phyloP scores from a whole-genome alignment of 2,888 invertebrate species.

The Ophraella communa region DNA sequence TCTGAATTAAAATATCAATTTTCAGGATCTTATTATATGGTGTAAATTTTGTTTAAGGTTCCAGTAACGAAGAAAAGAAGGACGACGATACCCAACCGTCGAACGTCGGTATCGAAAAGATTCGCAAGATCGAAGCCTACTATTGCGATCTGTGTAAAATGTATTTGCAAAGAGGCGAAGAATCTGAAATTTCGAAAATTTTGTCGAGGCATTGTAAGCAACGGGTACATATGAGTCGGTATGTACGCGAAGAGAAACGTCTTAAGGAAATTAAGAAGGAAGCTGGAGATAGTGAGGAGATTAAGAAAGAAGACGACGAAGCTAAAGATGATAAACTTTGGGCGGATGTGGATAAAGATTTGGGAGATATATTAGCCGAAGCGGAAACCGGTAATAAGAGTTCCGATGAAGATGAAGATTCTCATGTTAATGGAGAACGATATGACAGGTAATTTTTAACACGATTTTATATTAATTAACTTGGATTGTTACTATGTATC shows the following conservation, averaged over 20 bases:
- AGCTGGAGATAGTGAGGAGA: neutral
- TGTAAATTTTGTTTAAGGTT: too few relatives aligned
- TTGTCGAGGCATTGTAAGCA: constrained; percentile 71
- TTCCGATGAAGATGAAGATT: constrained; percentile 74
- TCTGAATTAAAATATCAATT: too few relatives aligned
- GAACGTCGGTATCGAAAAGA: constrained; percentile 78
- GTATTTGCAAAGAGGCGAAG: constrained; percentile 71
- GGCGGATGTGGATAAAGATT: constrained; percentile 83
- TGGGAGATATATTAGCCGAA: constrained; percentile 76
- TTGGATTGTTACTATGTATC: neutral
- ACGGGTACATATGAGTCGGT: constrained; percentile 77
- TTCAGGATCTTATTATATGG: too few relatives aligned
- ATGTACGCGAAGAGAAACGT: constrained; percentile 64
- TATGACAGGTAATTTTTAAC: constrained; percentile 55
- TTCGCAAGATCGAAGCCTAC: constrained; percentile 78
- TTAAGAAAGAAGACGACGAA: constrained; percentile 46
- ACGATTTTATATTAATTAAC: neutral
- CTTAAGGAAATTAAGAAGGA: constrained; percentile 70
- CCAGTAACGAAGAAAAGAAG: constrained; percentile 54
- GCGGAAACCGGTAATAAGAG: constrained; percentile 66
- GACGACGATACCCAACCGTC: constrained; percentile 68
- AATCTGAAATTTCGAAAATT: constrained; percentile 42
- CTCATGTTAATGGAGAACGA: constrained; percentile 62
- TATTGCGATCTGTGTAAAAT: constrained; percentile 82
- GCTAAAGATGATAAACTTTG: constrained; percentile 72